Percentiles rank a stretch among this genome's conserved stretches.
Conservation (phyloP, 2,113 vertebrate species). For the Piliocolobus tephrosceles region DNA sequence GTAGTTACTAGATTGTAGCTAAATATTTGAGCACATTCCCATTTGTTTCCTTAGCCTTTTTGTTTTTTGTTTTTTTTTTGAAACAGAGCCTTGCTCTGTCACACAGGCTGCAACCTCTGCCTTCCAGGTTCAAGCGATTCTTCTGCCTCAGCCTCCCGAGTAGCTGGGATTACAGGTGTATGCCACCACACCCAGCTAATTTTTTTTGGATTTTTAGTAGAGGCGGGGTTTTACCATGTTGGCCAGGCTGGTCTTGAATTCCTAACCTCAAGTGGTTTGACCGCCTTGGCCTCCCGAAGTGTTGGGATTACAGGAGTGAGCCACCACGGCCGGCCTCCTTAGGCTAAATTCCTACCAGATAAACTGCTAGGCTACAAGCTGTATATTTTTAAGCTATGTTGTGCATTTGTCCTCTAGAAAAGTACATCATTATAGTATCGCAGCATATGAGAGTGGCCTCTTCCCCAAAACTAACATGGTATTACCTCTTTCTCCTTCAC, state of each 20-base stretch:
- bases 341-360: neutral
- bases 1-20: neutral
- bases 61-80: too few species aligned
- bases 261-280: too few species aligned
- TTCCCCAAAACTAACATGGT: neutral
- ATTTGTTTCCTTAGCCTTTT: neutral
- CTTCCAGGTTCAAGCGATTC: too few species aligned
- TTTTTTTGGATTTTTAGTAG: too few species aligned
- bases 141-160: too few species aligned
- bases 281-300: rapidly evolving
- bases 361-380: neutral
- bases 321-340: neutral
- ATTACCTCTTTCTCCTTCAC: neutral
- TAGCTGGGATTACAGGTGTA: too few species aligned
- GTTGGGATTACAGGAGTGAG: too few species aligned
- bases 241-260: too few species aligned
- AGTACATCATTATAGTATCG: neutral
- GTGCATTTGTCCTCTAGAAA: neutral
- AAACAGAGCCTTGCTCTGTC: too few species aligned
- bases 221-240: too few species aligned
- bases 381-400: neutral
- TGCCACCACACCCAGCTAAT: too few species aligned
- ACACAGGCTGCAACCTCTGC: too few species aligned
- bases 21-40: neutral
- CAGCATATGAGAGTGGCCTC: neutral